Evolutionary conservation across 2,888 invertebrate genomes (phyloP).

Genomic region (Idaea dimidiata): DNA sequence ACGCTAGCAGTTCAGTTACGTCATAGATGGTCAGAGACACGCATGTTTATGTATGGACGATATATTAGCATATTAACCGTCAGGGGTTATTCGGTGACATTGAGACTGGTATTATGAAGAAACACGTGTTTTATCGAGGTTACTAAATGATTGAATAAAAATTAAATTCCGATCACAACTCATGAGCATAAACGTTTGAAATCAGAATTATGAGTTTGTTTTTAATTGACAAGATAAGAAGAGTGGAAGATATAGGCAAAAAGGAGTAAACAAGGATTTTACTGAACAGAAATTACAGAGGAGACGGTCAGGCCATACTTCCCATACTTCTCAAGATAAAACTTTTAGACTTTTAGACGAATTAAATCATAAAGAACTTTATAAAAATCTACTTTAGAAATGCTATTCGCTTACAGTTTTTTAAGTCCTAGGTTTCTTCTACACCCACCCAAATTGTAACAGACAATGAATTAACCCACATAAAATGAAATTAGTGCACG

Average conservation of each 20-base stretch:
- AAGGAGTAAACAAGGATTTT: no score
- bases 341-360: no score
- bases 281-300: no score
- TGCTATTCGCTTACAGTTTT: neutral
- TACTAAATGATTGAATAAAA: neutral
- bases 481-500: neutral
- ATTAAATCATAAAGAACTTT: neutral
- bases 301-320: no score
- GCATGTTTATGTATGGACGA: neutral
- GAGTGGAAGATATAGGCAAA: no score
- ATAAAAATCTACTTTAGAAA: neutral
- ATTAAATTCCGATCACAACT: neutral
- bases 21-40: constrained; percentile 1
- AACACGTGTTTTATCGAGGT: neutral
- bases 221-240: no score
- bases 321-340: no score
- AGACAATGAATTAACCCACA: neutral
- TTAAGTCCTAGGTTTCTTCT: neutral
- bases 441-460: neutral
- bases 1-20: constrained; percentile 1
- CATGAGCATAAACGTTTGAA: no score
- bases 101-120: constrained; percentile 3
- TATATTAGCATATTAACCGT: constrained; percentile 54
- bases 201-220: no score
- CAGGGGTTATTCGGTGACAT: constrained; percentile 30